Conservation (phyloP, 2,113 vertebrate species). For the Cinclus mexicanus region DNA sequence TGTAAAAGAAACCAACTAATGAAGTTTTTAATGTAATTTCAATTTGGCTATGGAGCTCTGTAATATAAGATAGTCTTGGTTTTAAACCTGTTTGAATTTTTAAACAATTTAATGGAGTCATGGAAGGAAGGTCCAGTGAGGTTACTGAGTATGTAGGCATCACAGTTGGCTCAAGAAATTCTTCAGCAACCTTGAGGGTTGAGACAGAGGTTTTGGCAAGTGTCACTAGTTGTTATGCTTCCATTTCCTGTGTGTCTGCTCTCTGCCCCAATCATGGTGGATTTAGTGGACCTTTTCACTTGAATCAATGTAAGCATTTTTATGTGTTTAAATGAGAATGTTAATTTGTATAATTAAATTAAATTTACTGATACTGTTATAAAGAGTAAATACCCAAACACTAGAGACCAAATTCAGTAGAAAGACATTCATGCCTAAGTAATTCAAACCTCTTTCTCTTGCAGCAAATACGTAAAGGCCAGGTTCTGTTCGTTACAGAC, state of each 20-base stretch:
- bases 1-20: neutral
- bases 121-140: neutral
- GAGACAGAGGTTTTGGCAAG: neutral
- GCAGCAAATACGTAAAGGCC: fast-evolving
- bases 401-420: neutral
- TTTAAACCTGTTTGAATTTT: neutral
- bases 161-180: neutral
- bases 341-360: neutral
- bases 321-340: neutral
- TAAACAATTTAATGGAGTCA: neutral
- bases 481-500: neutral
- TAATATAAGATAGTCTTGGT: neutral
- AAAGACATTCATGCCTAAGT: neutral
- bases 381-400: neutral
- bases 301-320: neutral
- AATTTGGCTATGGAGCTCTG: neutral
- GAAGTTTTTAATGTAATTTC: neutral
- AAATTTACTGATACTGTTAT: neutral
- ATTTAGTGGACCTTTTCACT: neutral
- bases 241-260: neutral
- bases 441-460: neutral
- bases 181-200: neutral
- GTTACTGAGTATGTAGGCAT: neutral
- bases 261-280: neutral
- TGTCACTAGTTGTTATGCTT: neutral